These are phyloP conservation scores for Nannoperca obscura DNA, from an alignment of 2,797 vertebrate genomes.

Conservation along the genomic window DNA sequence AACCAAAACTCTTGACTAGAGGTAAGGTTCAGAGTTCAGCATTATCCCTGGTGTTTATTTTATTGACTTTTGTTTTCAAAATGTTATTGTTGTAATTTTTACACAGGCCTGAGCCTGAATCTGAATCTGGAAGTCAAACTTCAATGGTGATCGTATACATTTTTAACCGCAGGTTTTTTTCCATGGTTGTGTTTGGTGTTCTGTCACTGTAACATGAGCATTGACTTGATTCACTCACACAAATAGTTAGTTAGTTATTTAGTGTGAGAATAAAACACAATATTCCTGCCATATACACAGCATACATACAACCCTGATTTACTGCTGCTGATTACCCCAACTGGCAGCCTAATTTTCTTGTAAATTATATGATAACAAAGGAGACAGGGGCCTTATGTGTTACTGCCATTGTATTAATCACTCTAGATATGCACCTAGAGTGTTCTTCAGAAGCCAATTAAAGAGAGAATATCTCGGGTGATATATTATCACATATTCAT, in stretches of 20 bases:
- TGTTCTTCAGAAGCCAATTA: constrained; percentile 41
- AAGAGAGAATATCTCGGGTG: constrained; percentile 10
- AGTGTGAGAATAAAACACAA: neutral
- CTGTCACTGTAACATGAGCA: neutral
- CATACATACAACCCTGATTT: constrained; percentile 6
- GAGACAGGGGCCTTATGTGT: constrained; percentile 20
- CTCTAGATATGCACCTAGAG: constrained; percentile 17
- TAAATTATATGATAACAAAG: constrained; percentile 33
- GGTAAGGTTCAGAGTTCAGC: constrained; percentile 41
- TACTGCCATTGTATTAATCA: constrained; percentile 34
- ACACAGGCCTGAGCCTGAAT: neutral
- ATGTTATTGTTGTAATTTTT: too few relatives aligned
- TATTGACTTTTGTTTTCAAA: too few relatives aligned
- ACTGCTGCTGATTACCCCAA: neutral
- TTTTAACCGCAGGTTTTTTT: constrained; percentile 5
- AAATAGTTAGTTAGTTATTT: neutral
- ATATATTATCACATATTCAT: constrained; percentile 26
- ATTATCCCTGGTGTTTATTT: too few relatives aligned
- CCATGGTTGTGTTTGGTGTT: neutral
- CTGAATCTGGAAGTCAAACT: constrained; percentile 20
- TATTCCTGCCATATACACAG: neutral
- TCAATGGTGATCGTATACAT: neutral
- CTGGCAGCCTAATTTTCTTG: constrained; percentile 27
- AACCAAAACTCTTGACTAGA: constrained; percentile 23
- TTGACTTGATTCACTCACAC: neutral